Conservation (phyloP, 2,797 vertebrate species). For the Naso thynnoides region DNA sequence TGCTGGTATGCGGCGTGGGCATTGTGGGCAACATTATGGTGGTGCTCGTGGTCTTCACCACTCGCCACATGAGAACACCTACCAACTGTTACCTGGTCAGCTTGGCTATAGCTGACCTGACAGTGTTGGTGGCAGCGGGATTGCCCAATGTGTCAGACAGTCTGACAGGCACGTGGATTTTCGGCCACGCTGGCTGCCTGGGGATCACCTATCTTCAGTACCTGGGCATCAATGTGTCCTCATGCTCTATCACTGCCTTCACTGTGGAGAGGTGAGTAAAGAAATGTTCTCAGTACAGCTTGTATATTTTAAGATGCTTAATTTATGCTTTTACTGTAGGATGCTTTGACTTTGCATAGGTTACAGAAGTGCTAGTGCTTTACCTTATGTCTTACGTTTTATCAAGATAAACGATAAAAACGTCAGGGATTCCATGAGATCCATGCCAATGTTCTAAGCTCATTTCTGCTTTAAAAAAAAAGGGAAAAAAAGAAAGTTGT, state of each 20-base stretch:
- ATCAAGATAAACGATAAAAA: no score
- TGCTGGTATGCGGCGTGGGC: conserved; percentile 85
- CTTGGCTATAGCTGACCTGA: conserved; percentile 87
- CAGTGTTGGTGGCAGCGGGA: conserved; percentile 86
- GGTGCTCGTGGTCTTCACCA: conserved; percentile 87
- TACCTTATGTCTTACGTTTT: no score
- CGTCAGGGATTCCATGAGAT: no score
- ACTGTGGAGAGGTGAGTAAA: conserved; percentile 85
- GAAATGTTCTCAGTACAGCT: background rate
- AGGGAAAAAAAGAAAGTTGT: no score
- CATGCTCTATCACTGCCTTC: conserved; percentile 89
- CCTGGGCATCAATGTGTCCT: conserved; percentile 89
- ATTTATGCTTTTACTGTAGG: background rate
- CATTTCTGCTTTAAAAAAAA: no score
- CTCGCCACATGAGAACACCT: conserved; percentile 86
- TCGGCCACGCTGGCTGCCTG: conserved; percentile 84
- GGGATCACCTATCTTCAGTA: conserved; percentile 90
- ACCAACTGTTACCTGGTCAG: conserved; percentile 91
- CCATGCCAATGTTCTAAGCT: no score
- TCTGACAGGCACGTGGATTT: conserved; percentile 86
- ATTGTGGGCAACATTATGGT: conserved; percentile 89
- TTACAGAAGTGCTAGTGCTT: no score
- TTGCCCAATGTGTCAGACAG: conserved; percentile 87
- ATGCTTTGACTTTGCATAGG: background rate
- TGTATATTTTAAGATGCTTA: background rate